phyloP scores from a whole-genome alignment of 2,113 vertebrate genomes.

The Colius striatus region DNA sequence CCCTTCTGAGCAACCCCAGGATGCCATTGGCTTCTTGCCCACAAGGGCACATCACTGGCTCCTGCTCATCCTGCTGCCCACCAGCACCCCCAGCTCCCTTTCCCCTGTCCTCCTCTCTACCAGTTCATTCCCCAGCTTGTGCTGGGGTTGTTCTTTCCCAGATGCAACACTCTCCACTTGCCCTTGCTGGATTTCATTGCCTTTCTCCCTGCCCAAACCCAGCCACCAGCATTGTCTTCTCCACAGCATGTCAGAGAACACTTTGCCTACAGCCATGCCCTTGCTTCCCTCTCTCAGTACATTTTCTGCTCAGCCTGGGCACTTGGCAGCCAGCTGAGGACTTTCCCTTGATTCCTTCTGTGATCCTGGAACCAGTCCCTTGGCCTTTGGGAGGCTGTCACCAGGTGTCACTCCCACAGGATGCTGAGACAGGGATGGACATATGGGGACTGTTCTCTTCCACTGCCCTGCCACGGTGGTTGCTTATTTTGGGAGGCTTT shows the following conservation, averaged over 20 bases:
- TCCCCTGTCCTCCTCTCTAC: no score
- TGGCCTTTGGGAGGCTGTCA: neutral
- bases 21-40: no score
- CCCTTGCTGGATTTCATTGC: no score
- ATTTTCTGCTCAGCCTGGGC: neutral
- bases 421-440: neutral
- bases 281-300: neutral
- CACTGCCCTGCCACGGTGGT: neutral
- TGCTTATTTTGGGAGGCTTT: neutral
- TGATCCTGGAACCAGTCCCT: neutral
- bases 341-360: neutral
- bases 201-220: no score
- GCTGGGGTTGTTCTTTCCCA: no score
- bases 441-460: slow-evolving; percentile 22
- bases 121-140: no score
- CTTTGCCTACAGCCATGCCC: no score
- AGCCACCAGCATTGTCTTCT: neutral
- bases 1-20: no score
- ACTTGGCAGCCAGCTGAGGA: neutral
- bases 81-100: no score
- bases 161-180: no score
- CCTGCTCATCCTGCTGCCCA: no score
- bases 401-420: neutral
- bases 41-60: no score
- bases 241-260: neutral